Conservation (phyloP, 2,797 vertebrate genomes). For the Euthynnus affinis region DNA sequence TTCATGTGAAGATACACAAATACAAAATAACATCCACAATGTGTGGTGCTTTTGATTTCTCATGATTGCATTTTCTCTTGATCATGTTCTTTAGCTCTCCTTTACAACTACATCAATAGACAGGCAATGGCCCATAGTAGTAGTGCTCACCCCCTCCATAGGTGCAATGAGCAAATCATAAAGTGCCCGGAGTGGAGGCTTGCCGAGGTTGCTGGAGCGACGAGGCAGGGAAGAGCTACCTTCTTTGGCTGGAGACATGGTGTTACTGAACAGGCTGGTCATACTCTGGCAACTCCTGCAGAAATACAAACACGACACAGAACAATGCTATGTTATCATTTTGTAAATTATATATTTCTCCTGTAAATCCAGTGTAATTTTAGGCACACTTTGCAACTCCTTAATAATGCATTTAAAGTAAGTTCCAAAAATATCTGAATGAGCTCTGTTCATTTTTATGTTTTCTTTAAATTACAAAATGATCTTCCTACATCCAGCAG, state of each 20-base stretch:
- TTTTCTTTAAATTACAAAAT: constrained; percentile 5
- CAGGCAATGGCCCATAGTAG: constrained; percentile 25
- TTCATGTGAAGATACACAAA: constrained; percentile 39
- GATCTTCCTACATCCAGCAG: not conserved
- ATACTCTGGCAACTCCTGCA: constrained; percentile 98
- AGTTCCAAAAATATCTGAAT: not conserved
- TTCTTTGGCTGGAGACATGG: constrained; percentile 92
- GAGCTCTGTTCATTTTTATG: not conserved
- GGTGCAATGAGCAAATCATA: constrained; percentile 97
- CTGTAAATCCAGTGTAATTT: not conserved
- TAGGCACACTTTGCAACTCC: not conserved
- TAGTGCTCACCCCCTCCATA: constrained; percentile 96
- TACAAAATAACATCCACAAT: constrained; percentile 5
- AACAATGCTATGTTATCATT: constrained; percentile 17
- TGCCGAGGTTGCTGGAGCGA: constrained; percentile 87
- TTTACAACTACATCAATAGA: constrained; percentile 18
- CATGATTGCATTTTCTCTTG: not conserved
- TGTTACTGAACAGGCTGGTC: constrained; percentile 94
- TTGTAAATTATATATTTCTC: not conserved
- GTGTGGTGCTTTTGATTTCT: not conserved
- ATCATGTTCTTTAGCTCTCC: not conserved
- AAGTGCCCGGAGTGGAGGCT: constrained; percentile 93
- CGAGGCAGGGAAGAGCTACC: constrained; percentile 91
- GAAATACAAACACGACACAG: constrained; percentile 65
- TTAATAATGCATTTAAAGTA: not conserved